phyloP scores from a whole-genome alignment of 2,113 vertebrate genomes.

The Syngnathus floridae region DNA sequence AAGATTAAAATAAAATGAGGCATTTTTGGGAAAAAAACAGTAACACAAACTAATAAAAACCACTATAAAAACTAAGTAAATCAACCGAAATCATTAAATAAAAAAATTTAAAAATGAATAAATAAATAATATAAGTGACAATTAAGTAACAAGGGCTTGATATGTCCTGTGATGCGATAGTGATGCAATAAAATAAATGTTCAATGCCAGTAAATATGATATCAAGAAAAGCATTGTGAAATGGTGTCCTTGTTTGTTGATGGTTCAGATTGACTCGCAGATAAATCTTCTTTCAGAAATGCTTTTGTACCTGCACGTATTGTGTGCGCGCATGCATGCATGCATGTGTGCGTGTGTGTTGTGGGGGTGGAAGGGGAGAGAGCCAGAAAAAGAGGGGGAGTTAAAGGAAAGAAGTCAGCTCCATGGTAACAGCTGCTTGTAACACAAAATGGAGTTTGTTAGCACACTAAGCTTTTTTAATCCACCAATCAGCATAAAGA shows the following conservation, averaged over 20 bases:
- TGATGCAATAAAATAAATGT: background rate
- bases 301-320: slow-evolving; percentile 10
- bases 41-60: too few relatives aligned
- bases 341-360: background rate
- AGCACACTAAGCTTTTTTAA: slow-evolving; percentile 54
- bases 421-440: slow-evolving; percentile 66
- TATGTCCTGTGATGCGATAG: too few relatives aligned
- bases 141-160: too few relatives aligned
- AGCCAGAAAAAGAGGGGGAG: slow-evolving; percentile 17
- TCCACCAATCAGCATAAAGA: slow-evolving; percentile 39
- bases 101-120: too few relatives aligned
- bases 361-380: slow-evolving; percentile 11
- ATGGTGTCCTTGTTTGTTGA: slow-evolving; percentile 33
- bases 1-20: too few relatives aligned
- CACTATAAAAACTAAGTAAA: too few relatives aligned
- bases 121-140: too few relatives aligned
- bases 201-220: slow-evolving; percentile 17
- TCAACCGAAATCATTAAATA: too few relatives aligned
- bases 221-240: slow-evolving; percentile 26
- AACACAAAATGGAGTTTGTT: slow-evolving; percentile 68
- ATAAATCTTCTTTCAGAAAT: slow-evolving; percentile 59
- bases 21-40: too few relatives aligned
- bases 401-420: slow-evolving; percentile 47
- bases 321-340: background rate
- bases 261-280: slow-evolving; percentile 53